A percentile compares a stretch with the other conserved stretches of the same genome.
Evolutionary conservation across 2,113 vertebrate species (phyloP).

Genomic region (Lophotis ruficrista): DNA sequence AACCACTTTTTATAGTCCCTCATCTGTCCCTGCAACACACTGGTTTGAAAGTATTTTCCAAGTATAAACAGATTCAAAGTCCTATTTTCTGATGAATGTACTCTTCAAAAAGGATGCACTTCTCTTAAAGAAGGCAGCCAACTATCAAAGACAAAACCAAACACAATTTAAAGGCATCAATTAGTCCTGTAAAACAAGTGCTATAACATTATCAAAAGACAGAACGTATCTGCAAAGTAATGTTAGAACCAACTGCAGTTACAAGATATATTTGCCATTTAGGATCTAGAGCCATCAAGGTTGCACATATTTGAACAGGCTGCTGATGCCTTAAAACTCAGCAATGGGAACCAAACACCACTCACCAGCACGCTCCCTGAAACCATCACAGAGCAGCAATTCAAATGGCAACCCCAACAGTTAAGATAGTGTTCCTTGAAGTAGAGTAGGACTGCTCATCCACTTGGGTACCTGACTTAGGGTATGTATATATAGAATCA

Average conservation of each 20-base stretch:
- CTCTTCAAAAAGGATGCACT: background rate
- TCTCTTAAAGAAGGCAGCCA: background rate
- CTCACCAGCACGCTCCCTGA: background rate
- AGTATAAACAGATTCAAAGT: background rate
- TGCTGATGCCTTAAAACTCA: background rate
- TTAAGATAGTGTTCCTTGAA: background rate
- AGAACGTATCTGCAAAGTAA: background rate
- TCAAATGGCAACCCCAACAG: background rate
- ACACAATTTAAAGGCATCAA: background rate
- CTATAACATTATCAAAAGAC: background rate
- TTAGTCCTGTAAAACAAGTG: background rate
- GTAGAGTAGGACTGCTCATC: background rate
- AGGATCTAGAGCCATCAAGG: background rate
- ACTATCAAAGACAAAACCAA: background rate
- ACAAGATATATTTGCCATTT: background rate
- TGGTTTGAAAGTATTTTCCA: background rate
- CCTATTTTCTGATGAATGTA: background rate
- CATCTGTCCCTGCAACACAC: background rate
- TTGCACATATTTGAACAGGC: background rate
- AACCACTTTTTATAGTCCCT: background rate
- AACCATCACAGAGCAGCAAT: background rate
- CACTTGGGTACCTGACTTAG: background rate
- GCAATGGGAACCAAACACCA: background rate
- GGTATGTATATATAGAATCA: too few relatives aligned
- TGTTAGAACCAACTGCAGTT: background rate